Evolutionary conservation across 2,888 invertebrate species (phyloP), one percentile per base, ranked within the genome.

Genomic region (Volucella inflata): DNA sequence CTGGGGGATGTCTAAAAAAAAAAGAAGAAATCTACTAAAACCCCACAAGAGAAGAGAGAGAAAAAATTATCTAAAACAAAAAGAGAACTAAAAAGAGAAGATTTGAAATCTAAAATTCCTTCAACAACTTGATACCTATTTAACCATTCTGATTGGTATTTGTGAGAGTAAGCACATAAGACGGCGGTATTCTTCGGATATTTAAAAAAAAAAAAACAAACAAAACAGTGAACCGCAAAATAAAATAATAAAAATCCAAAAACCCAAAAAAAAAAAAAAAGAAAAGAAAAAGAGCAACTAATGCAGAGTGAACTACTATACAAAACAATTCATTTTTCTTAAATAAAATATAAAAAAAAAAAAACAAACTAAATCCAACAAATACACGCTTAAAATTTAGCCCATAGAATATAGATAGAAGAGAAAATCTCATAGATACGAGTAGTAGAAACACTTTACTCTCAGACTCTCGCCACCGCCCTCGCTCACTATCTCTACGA

Each of bases 401-500:
- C 51, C 21, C 70, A 76, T 71, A n/a, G n/a, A n/a, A n/a, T n/a
- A n/a, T n/a, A 71, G 76, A 76, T 71, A 77, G 16, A 46, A 3
- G 17, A 80, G 46, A 53, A 55, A 67, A 65, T 55, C 62, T 62
- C 53, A 44, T 77, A 72, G 82, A 77, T 65, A 30, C 30, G 1
- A 30, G 30, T 30, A 30, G 6, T 30, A 30, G 6, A 30, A 30
- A 30, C 30, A 30, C 30, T 30, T 30, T 30, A 78, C 65, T 72
- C 46, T 68, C 42, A 21, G 55, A 30, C 36, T 48, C 57, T 21
- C 21, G 60, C 84, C 75, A 75, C 84, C 84, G 80, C 84, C 84
- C 84, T 80, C 84, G 74, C 68, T 75, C 40, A 53, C 46, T 68
- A 62, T 44, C 65, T 40, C 48, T 46, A 46, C 48, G n/a, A 36